Evolutionary conservation across 2,888 invertebrate genomes (phyloP), one percentile per base, ranked within the genome.

Genomic region (Synergus itoensis): DNA sequence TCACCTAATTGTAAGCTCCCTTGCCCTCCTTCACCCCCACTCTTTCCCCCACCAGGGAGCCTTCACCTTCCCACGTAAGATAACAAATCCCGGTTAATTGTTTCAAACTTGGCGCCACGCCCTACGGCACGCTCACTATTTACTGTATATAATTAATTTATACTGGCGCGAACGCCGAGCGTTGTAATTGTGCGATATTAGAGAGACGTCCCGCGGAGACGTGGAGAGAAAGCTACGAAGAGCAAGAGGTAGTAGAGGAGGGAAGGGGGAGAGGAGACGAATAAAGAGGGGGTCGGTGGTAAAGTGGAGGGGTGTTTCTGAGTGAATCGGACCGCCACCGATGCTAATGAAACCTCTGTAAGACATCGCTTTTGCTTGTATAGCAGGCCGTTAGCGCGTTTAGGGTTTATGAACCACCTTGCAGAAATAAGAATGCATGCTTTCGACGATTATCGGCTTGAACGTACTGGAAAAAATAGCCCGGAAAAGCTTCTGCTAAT

Each of bases 61-160:
- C 80, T 77, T 69, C 83, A 78, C 79, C 81, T 83, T 78, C 80
- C 78, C 80, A 81, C 80, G 76, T 83, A 84, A 88, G 87, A 87
- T 89, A 89, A 87, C 88, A 86, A 87, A 86, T 82, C 84, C 85
- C 78, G 85, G 86, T 87, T 89, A 89, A 89, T 89, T 88, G 87
- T 89, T 89, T 89, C 86, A 85, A 89, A 89, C 84, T 89, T 88
- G 78, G 82, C 83, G 83, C 82, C 80, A 78, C 80, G 82, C 81
- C 80, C 81, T 80, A 81, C 81, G 84, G 80, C 79, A 75, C 67
- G 77, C 79, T 77, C 84, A 76, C 83, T 85, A 87, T 88, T 88
- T 87, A 86, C 84, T 79, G 83, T 81, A 80, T 83, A 81, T 88
- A 88, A 88, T 88, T 88, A 86, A 88, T 87, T 88, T 88, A 88